Evolutionary conservation across 2,113 vertebrate species (phyloP).

Genomic region (Elachura formosa): DNA sequence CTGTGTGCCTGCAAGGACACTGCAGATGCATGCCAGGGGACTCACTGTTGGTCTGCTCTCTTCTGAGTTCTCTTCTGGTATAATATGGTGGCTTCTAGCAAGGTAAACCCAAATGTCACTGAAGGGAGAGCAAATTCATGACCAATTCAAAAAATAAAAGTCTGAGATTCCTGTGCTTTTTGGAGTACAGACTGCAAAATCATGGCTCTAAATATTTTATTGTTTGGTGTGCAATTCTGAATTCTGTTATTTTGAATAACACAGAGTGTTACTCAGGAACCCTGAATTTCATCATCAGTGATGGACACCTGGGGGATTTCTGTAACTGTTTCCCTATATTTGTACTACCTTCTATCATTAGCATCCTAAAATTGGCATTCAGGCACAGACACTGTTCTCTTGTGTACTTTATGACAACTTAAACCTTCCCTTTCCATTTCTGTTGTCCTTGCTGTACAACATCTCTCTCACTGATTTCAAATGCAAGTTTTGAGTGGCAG

Average conservation of each 20-base stretch:
- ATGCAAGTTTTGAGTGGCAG: background rate
- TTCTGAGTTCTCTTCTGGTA: background rate
- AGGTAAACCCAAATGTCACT: background rate
- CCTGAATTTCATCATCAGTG: background rate
- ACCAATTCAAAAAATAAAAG: background rate
- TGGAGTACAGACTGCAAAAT: background rate
- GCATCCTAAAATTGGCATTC: background rate
- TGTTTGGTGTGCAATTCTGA: background rate
- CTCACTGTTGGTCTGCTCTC: background rate
- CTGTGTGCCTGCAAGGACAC: no score
- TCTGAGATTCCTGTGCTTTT: background rate
- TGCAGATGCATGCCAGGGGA: background rate
- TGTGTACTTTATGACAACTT: background rate
- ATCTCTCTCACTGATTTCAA: background rate
- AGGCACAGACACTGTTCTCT: background rate
- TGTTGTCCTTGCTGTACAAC: background rate
- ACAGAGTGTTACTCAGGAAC: background rate
- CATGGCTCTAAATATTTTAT: background rate
- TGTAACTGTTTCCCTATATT: background rate
- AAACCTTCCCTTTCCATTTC: background rate
- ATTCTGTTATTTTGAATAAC: background rate
- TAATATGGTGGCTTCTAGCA: background rate
- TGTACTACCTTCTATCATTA: background rate
- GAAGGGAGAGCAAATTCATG: background rate
- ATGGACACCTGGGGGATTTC: background rate